Conservation (phyloP, 1,140 invertebrate genomes). For the Drosophila aff. region DNA sequence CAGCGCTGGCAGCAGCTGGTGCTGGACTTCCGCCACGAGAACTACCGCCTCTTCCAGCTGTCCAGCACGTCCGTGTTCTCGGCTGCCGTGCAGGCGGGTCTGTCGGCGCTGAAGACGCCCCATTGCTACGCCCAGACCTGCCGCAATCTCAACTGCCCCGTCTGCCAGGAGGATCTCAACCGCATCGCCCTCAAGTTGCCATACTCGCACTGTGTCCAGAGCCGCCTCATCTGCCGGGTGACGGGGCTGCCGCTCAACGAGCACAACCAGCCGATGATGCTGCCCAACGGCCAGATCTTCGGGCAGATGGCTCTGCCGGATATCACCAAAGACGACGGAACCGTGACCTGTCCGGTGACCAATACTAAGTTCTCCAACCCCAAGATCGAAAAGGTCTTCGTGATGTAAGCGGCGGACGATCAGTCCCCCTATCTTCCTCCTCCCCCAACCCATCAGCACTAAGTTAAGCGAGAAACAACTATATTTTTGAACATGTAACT, state of each 20-base stretch:
- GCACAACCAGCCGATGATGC: conserved; percentile 98
- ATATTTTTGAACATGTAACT: conserved; percentile 67
- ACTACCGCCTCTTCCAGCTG: conserved; percentile 97
- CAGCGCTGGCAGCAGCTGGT: conserved; percentile 93
- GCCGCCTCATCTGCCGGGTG: conserved; percentile 93
- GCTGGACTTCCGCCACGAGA: conserved; percentile 96
- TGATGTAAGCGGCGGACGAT: conserved; percentile 89
- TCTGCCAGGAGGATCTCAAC: conserved; percentile 95
- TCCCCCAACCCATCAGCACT: conserved; percentile 42
- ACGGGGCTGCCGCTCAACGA: conserved; percentile 97
- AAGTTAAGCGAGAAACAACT: conserved; percentile 65
- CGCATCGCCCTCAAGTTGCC: conserved; percentile 94
- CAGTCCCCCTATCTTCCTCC: conserved; percentile 7
- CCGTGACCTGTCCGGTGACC: conserved; percentile 96
- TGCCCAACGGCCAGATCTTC: conserved; percentile 99
- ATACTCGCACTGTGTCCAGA: conserved; percentile 98
- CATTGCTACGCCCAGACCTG: conserved; percentile 89
- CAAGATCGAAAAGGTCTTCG: conserved; percentile 97
- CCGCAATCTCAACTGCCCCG: conserved; percentile 95
- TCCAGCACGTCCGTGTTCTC: conserved; percentile 96
- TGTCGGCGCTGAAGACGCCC: conserved; percentile 98
- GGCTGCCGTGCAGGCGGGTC: conserved; percentile 93
- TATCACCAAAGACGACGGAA: conserved; percentile 95
- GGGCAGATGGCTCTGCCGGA: conserved; percentile 96
- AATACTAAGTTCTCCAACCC: conserved; percentile 95